Evolutionary conservation across 1,140 invertebrate species (phyloP), one percentile per base, ranked within the genome.

Genomic region (Euwallacea similis): DNA sequence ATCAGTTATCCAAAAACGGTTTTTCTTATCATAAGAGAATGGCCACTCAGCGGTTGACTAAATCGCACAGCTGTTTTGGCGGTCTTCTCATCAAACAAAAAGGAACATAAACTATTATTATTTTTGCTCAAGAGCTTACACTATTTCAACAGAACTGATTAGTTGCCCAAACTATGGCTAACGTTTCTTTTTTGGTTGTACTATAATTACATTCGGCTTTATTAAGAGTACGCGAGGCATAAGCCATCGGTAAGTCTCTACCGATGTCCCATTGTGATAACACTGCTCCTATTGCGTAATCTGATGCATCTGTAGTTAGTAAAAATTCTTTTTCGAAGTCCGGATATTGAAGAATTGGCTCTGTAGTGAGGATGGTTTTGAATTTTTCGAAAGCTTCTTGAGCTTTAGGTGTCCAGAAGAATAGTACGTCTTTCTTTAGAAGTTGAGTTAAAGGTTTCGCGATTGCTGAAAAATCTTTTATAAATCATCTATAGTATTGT

Each of bases 281-380:
- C 9, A 78, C 77, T 6, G 81, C 77, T 0, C 80, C 82, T 7
- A 81, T 73, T 7, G 80, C 80, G 54, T 73, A 71, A 68, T 81
- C 76, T 7, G 72, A 79, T 1, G 82, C 82, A 55, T 84, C 83
- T 0, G 80, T 82, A 0, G 78, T 82, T n/a, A 83, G 50, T 0
- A 75, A 74, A 71, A 84, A 83, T 21, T 73, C 62, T 74, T 80
- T 69, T 0, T 68, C 21, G 56, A 81, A 82, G 64, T 83, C 76
- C 1, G 79, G 78, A 55, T 77, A 80, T 65, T 73, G 68, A 13
- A 85, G 72, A 15, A 85, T 73, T 7, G 81, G 80, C 41, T 82
- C 74, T 33, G 79, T 80, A 7, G 74, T 79, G 43, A 85, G 56
- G 16, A 76, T 73, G 42, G 77, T 67, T 79, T 82, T 83, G 44